Base-by-base conservation (phyloP, 2,113 vertebrate species). In the Gadus macrocephalus region DNA sequence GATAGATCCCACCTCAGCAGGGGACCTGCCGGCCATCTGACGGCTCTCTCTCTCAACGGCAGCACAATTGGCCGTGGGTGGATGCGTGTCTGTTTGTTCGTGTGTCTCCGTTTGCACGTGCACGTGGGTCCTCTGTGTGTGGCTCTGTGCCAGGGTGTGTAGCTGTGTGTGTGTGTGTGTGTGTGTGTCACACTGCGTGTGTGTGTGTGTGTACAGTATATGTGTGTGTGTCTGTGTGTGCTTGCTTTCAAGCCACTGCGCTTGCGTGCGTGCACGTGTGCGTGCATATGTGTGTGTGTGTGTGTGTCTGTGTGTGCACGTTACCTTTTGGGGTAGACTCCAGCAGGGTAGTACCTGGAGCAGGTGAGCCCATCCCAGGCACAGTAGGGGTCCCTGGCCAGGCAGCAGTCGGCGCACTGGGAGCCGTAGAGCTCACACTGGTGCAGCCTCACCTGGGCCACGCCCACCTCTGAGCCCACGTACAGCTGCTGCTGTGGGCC, bases 281-380 rank as follows among this genome's bases (percentile, higher is more conserved):
- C n/a, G 1, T 17, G 7, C 2, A 12, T 74, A 27, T 70, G 5
- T 69, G 3, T 1, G 2, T 3, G 60, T 61, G 27, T 71, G 25
- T 31, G 61, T 38, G 16, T 15, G 28, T 61, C 35, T 15, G 68
- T 15, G 72, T 25, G 15, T 42, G 62, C 25, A 12, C 58, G 74
- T 88, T 86, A 98, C 96, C 97, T 95, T 84, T 98, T 99, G 1
- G 94, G 90, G 75, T 94, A 95, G 27, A 91, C 81, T 15, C 91
- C 95, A 0, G 92, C 91, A 9, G 95, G 94, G 75, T 91, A 96
- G 77, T 94, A 98, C 3, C 95, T 90, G 62, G 97, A 96, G 79
- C 97, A 99, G 78, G 96, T 93, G 70, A 94, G 85, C 0, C 97
- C 97, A 9, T 99, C 97, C 97, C 97, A 99, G 66, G 96, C 96